Evolutionary conservation across 2,888 invertebrate genomes (phyloP).

Genomic region (Caenorhabditis doughertyi): DNA sequence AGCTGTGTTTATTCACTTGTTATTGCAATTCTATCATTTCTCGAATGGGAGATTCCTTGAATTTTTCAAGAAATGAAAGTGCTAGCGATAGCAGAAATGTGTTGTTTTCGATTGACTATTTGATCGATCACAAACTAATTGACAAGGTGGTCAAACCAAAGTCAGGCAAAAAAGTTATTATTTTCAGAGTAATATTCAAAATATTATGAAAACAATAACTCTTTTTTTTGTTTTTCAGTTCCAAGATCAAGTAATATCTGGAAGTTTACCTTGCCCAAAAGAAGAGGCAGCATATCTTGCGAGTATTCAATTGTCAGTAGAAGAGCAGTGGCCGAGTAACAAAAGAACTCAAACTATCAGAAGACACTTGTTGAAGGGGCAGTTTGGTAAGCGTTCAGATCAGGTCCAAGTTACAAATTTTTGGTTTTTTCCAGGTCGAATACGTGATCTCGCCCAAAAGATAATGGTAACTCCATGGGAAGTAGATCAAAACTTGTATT

Average conservation of each 20-base stretch:
- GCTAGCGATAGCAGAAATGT: conserved; percentile 21
- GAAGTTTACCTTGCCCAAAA: conserved; percentile 86
- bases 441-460: conserved; percentile 82
- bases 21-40: conserved; percentile 57
- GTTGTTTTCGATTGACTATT: conserved; percentile 30
- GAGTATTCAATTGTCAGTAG: conserved; percentile 86
- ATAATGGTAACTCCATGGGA: conserved; percentile 83
- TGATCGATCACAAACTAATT: conserved; percentile 33
- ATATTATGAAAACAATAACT: conserved; percentile 15
- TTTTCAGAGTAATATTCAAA: conserved; percentile 34
- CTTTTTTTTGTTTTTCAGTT: conserved; percentile 84
- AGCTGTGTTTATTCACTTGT: conserved; percentile 44
- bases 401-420: neutral
- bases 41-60: conserved; percentile 49
- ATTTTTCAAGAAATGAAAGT: conserved; percentile 31
- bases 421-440: conserved; percentile 69
- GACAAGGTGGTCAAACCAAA: conserved; percentile 41
- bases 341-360: conserved; percentile 81
- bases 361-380: conserved; percentile 81
- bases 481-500: conserved; percentile 78
- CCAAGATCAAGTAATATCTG: conserved; percentile 86
- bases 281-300: conserved; percentile 87
- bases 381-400: conserved; percentile 74
- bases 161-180: conserved; percentile 34
- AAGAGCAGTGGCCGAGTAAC: conserved; percentile 85